Conservation (phyloP, 1,140 invertebrate genomes). For the Drosophila santomea region DNA sequence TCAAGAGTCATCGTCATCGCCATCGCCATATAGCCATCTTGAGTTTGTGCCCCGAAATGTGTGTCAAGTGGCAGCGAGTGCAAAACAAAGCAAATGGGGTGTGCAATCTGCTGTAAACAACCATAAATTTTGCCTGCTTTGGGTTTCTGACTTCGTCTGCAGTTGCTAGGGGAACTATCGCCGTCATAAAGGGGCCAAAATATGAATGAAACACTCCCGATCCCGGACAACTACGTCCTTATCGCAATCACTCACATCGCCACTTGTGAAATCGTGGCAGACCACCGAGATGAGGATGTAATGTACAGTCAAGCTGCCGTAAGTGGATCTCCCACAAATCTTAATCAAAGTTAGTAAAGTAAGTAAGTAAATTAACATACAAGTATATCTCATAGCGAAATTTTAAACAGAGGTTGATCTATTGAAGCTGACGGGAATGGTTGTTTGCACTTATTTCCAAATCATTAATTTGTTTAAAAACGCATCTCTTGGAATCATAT, state of each 20-base stretch:
- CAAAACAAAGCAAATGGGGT: conserved; percentile 83
- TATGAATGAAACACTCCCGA: conserved; percentile 12
- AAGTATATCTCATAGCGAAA: too few species aligned
- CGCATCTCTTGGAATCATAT: too few species aligned
- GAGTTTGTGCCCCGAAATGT: conserved; percentile 55
- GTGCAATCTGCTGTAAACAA: conserved; percentile 82
- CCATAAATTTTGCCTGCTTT: conserved; percentile 70
- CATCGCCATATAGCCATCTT: conserved; percentile 11
- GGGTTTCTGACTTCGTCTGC: conserved; percentile 9
- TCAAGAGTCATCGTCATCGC: conserved; percentile 35
- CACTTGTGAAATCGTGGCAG: conserved; percentile 70
- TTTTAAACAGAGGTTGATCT: too few species aligned
- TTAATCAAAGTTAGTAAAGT: not conserved
- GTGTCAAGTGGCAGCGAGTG: conserved; percentile 75
- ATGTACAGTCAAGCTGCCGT: conserved; percentile 9
- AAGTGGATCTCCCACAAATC: too few species aligned
- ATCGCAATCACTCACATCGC: conserved; percentile 78
- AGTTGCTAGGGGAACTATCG: conserved; percentile 61
- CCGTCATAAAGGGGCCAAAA: conserved; percentile 57
- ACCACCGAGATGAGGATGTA: conserved; percentile 19
- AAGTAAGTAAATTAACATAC: not conserved
- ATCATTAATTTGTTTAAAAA: too few species aligned
- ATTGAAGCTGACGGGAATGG: too few species aligned
- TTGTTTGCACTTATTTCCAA: too few species aligned
- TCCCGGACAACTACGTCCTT: conserved; percentile 51